A percentile compares a stretch with the other conserved stretches of the same genome.
Evolutionary conservation across 2,797 vertebrate species (phyloP).

Genomic region (Coreius guichenoti): DNA sequence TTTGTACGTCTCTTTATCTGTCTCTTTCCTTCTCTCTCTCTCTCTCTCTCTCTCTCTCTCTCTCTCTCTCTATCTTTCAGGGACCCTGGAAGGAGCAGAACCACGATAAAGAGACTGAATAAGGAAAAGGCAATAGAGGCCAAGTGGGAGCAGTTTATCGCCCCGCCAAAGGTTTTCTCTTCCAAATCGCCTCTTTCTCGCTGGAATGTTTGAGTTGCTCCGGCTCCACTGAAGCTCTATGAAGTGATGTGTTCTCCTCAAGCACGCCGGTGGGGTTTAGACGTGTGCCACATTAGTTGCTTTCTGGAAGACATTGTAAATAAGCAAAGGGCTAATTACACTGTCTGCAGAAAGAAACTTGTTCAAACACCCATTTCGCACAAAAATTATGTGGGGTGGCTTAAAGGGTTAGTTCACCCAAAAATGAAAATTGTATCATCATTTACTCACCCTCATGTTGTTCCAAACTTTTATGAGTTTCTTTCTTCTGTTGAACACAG

Average conservation of each 20-base stretch:
- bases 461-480: too few species aligned
- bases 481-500: too few species aligned
- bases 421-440: too few species aligned
- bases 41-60: not conserved
- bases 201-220: slow-evolving; percentile 9
- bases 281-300: slow-evolving; percentile 19
- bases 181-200: not conserved
- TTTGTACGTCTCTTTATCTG: slow-evolving; percentile 30
- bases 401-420: not conserved
- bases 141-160: slow-evolving; percentile 79
- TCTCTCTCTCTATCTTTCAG: slow-evolving; percentile 71
- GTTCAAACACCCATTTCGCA: not conserved
- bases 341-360: not conserved
- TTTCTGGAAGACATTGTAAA: slow-evolving; percentile 1
- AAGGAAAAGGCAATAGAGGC: slow-evolving; percentile 74
- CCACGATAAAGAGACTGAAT: slow-evolving; percentile 70
- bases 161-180: slow-evolving; percentile 59
- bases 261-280: slow-evolving; percentile 16
- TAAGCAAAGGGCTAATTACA: slow-evolving; percentile 1
- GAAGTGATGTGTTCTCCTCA: slow-evolving; percentile 1
- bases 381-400: not conserved
- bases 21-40: slow-evolving; percentile 11
- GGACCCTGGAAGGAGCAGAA: slow-evolving; percentile 78
- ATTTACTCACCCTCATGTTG: too few species aligned
- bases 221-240: not conserved